phyloP scores from a whole-genome alignment of 92 coral and sea anemone species.

The Epizoanthus rinbou region DNA sequence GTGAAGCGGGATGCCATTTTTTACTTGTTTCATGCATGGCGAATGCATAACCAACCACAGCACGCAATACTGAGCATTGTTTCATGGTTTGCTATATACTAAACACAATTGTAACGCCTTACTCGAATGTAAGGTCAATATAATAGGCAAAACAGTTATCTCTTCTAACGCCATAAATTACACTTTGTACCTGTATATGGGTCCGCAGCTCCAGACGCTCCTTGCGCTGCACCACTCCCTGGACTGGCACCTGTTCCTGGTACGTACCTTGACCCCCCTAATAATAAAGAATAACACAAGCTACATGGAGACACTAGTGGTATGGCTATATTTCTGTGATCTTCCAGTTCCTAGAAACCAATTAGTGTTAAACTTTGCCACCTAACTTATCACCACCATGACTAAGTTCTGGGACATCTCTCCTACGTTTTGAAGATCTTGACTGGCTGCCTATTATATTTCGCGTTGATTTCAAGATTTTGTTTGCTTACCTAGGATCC shows the following conservation, averaged over 20 bases:
- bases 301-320: neutral
- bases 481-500: no score
- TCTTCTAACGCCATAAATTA: neutral
- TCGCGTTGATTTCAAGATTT: no score
- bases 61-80: no score
- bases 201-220: conserved; percentile 72
- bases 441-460: no score
- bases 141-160: neutral
- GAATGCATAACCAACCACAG: no score
- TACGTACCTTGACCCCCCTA: conserved; percentile 61
- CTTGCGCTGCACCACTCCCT: conserved; percentile 32
- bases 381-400: neutral
- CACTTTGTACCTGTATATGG: conserved; percentile 81
- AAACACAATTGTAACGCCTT: no score
- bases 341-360: neutral
- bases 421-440: no score
- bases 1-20: no score
- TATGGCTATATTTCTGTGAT: neutral
- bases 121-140: no score
- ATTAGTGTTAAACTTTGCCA: neutral
- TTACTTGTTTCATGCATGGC: no score
- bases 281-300: neutral
- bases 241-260: conserved; percentile 51
- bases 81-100: no score
- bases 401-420: neutral